These are phyloP conservation scores for Spermophilus dauricus DNA, from an alignment of 2,113 vertebrate species.

Conservation along the genomic window DNA sequence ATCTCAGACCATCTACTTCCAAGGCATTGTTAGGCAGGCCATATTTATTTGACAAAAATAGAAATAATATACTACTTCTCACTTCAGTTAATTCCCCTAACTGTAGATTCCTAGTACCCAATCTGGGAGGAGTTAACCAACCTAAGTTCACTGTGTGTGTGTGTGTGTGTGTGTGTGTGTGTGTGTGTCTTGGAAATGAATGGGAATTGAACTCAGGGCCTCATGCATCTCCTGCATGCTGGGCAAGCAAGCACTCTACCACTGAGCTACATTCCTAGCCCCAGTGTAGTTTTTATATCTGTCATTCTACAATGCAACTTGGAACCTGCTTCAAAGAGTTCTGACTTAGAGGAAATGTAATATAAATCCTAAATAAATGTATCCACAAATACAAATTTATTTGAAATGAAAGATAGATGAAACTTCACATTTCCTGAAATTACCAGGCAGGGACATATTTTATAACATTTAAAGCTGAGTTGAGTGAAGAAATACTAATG, in stretches of 20 bases:
- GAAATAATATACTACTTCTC: neutral
- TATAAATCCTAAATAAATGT: slow-evolving; percentile 4
- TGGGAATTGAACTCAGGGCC: no score
- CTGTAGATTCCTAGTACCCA: no score
- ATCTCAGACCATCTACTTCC: neutral
- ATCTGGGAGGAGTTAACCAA: neutral
- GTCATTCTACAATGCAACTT: neutral
- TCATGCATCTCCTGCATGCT: no score
- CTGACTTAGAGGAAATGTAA: neutral
- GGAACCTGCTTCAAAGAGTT: neutral
- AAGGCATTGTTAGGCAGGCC: neutral
- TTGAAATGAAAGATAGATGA: slow-evolving; percentile 2
- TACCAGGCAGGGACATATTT: neutral
- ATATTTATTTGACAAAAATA: neutral
- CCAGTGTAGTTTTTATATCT: neutral
- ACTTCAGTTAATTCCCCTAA: neutral
- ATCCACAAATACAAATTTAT: neutral
- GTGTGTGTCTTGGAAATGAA: no score
- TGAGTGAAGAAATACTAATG: slow-evolving; percentile 1
- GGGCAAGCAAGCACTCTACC: no score
- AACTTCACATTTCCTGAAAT: neutral
- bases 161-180: no score
- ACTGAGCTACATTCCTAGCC: neutral
- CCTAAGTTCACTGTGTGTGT: neutral
- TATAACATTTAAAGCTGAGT: neutral